A percentile compares a stretch with the other conserved stretches of the same genome.
phyloP scores from a whole-genome alignment of 1,140 invertebrate species.

The Drosophila leontia region DNA sequence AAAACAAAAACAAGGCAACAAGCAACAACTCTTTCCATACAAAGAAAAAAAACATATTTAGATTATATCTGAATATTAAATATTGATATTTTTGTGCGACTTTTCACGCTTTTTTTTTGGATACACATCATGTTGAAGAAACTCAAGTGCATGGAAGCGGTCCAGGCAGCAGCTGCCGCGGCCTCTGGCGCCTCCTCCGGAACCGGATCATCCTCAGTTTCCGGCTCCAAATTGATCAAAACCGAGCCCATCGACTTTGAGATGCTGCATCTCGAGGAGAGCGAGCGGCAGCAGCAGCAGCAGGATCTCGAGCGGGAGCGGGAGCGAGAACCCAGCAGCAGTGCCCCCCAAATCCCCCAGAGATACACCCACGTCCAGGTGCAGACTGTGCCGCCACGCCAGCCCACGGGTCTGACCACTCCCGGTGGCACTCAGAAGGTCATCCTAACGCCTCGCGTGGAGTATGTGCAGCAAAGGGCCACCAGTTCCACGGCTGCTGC shows the following conservation, averaged over 20 bases:
- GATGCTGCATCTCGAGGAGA: constrained; percentile 75
- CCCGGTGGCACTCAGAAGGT: constrained; percentile 77
- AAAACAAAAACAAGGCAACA: constrained; percentile 22
- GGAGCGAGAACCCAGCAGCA: constrained; percentile 14
- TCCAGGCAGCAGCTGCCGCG: constrained; percentile 60
- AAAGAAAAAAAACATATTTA: constrained; percentile 19
- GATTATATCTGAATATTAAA: constrained; percentile 31
- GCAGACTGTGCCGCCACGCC: constrained; percentile 75
- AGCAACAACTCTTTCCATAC: constrained; percentile 32
- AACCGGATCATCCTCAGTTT: not conserved
- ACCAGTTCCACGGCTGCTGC: constrained; percentile 36
- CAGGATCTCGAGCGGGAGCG: constrained; percentile 14
- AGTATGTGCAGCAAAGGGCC: constrained; percentile 70
- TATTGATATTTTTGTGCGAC: constrained; percentile 48
- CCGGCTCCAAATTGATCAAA: constrained; percentile 65
- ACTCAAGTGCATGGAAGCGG: constrained; percentile 79
- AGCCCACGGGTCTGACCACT: constrained; percentile 64
- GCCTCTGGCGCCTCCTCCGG: constrained; percentile 23
- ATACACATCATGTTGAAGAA: constrained; percentile 73
- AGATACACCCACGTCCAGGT: constrained; percentile 79
- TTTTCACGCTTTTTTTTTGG: constrained; percentile 6
- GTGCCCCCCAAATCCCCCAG: constrained; percentile 19
- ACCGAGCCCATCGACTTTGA: constrained; percentile 79
- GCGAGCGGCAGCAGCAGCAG: constrained; percentile 30
- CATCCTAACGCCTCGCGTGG: constrained; percentile 77